Base-by-base conservation (phyloP, 2,888 invertebrate species). In the Trichogramma evanescens region DNA sequence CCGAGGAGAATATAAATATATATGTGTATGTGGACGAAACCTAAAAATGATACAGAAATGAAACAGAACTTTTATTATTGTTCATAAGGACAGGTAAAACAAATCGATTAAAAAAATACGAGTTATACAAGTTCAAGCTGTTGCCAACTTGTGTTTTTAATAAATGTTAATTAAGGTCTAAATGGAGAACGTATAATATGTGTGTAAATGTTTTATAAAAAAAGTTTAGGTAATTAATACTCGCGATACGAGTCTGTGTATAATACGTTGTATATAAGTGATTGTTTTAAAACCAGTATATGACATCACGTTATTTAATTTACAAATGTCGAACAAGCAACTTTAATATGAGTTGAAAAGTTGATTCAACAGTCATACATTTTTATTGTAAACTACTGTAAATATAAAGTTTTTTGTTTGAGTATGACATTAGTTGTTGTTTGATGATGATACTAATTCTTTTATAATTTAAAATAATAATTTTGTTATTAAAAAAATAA, bases 161-260 rank as follows among this genome's bases (percentile, higher is more conserved):
- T 64, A 60, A 62, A 62, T 64, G 62, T 64, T 62, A 62, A 62
- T 64, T 62, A 62, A 64, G 55, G 46, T 64, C 50, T 57, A 56
- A 59, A 52, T 60, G 60, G 55, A 61, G 38, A 58, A 58, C 55
- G 9, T 60, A 62, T 64, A 62, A 56, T 64, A 62, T 62, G 62
- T 62, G 60, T 64, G 58, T 64, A 62, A 43, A 53, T 60, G 62
- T 62, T 62, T 60, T 54, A 62, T 48, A 54, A 59, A 57, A 61
- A 59, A 58, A 61, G 42, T 57, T 60, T 64, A 61, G 54, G 52
- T 60, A 60, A 60, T 56, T 41, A 54, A 60, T 57, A 54, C 58
- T 61, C 62, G 49, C 38, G 38, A 26, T 38, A 52, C 51, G 62
- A 62, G 62, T 62, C 51, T 46, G 42, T 62, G 57, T 59, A 64